phyloP scores from a whole-genome alignment of 2,797 vertebrate species.

The Urosaurus nigricauda region DNA sequence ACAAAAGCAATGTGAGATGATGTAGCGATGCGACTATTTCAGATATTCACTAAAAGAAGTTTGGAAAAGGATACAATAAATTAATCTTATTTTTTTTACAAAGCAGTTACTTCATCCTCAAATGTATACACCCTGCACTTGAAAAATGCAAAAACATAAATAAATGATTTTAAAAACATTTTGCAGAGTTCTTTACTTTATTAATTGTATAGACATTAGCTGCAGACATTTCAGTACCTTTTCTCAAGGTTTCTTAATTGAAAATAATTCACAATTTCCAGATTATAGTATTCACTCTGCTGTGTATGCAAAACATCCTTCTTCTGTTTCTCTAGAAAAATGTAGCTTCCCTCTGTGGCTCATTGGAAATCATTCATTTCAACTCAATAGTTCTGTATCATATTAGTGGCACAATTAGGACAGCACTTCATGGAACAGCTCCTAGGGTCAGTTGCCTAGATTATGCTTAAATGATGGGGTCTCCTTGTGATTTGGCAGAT shows the following conservation, averaged over 20 bases:
- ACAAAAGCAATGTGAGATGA: neutral
- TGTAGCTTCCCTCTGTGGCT: neutral
- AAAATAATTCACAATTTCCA: conserved; percentile 36
- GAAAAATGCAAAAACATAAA: conserved; percentile 7
- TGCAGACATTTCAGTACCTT: neutral
- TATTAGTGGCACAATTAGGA: neutral
- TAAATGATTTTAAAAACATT: neutral
- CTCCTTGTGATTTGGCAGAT: neutral
- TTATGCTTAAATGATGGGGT: neutral
- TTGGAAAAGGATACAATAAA: neutral
- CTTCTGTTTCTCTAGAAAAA: conserved; percentile 1
- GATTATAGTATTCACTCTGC: conserved; percentile 5
- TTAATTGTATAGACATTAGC: conserved; percentile 18
- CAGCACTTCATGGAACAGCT: neutral
- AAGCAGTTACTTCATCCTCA: conserved; percentile 12
- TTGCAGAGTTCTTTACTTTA: conserved; percentile 21
- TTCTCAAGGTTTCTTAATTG: conserved; percentile 17
- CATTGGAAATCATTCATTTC: neutral
- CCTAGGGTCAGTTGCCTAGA: neutral
- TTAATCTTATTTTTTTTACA: neutral
- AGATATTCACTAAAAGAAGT: neutral
- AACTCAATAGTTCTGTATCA: neutral
- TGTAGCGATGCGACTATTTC: neutral
- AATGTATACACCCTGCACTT: neutral
- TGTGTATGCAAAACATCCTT: neutral